phyloP scores from a whole-genome alignment of 2,797 vertebrate genomes.

The Otus scops region DNA sequence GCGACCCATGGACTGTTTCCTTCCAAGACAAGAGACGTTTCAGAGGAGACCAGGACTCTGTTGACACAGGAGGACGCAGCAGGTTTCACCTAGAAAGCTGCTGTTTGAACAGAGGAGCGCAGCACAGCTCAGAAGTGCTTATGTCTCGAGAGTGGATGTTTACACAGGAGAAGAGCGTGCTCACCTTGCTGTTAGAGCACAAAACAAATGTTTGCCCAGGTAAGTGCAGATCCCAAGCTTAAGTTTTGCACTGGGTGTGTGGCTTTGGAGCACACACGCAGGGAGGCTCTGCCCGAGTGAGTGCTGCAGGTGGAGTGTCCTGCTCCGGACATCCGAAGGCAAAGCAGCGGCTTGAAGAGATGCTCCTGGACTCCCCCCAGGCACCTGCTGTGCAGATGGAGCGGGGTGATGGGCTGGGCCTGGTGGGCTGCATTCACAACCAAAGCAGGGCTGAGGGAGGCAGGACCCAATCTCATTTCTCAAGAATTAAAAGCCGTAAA shows the following conservation, averaged over 20 bases:
- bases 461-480: not conserved
- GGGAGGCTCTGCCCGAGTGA: not conserved
- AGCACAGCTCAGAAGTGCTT: not conserved
- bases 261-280: not conserved
- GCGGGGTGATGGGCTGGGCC: not conserved
- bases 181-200: not conserved
- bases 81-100: not conserved
- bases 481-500: not conserved
- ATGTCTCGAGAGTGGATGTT: not conserved
- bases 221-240: not conserved
- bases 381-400: rapidly evolving
- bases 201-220: conserved; percentile 53
- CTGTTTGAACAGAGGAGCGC: not conserved
- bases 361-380: not conserved
- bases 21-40: not conserved
- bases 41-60: not conserved
- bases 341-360: not conserved
- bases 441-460: not conserved
- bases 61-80: not conserved
- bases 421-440: not conserved
- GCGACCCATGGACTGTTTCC: not conserved
- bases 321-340: rapidly evolving
- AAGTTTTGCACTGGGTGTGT: not conserved
- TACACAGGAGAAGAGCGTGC: not conserved
- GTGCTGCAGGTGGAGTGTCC: not conserved